These are phyloP conservation scores for Chrysolina americana DNA, from an alignment of 2,888 invertebrate species.

Conservation along the genomic window DNA sequence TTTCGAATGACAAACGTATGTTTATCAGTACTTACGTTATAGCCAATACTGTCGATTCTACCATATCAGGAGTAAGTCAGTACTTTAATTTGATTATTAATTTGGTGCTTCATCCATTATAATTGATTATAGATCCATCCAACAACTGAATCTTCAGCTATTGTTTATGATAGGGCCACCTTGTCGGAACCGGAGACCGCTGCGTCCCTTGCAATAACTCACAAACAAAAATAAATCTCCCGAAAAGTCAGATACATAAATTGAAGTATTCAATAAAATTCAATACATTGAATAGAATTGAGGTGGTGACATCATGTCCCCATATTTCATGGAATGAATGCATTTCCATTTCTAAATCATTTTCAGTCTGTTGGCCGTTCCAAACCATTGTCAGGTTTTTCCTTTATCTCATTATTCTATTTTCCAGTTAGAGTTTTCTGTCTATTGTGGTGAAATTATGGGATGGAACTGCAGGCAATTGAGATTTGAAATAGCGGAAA, in stretches of 20 bases:
- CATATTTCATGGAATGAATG: slow-evolving; percentile 63
- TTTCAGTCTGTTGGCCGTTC: slow-evolving; percentile 64
- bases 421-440: slow-evolving; percentile 27
- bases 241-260: slow-evolving; percentile 57
- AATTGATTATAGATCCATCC: too few relatives aligned
- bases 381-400: slow-evolving; percentile 60
- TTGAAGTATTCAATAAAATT: slow-evolving; percentile 61
- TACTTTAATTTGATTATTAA: too few relatives aligned
- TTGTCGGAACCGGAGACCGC: background rate
- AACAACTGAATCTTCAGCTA: too few relatives aligned
- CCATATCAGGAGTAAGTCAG: too few relatives aligned
- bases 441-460: slow-evolving; percentile 29
- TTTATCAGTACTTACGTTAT: too few relatives aligned
- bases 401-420: slow-evolving; percentile 52
- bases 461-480: slow-evolving; percentile 18
- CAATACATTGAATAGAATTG: slow-evolving; percentile 63
- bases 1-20: too few relatives aligned
- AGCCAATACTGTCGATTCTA: too few relatives aligned
- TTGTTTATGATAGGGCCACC: background rate
- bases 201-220: slow-evolving; percentile 46
- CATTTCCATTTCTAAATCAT: slow-evolving; percentile 65
- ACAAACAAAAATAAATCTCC: slow-evolving; percentile 55
- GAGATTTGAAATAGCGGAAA: slow-evolving; percentile 18
- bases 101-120: too few relatives aligned
- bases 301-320: slow-evolving; percentile 60